These are phyloP conservation scores for Tichodroma muraria DNA, from an alignment of 2,113 vertebrate genomes.

Conservation along the genomic window DNA sequence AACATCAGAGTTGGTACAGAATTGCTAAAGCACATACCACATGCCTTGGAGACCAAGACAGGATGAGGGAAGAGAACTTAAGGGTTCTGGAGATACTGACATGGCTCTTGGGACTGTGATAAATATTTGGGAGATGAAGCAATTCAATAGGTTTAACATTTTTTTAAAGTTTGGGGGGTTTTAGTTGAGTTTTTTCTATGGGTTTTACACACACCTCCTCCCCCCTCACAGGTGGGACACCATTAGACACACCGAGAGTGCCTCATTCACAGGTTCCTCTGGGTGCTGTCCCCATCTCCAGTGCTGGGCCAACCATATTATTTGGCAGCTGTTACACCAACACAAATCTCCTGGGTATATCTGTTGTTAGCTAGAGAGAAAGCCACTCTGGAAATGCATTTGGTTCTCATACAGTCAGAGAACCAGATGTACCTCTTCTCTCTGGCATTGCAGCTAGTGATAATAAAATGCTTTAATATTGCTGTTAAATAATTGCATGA, in stretches of 20 bases:
- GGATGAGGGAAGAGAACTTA: not conserved
- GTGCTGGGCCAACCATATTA: not conserved
- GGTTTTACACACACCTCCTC: not conserved
- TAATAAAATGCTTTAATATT: not conserved
- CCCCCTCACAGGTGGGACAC: accelerated
- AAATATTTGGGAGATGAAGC: not conserved
- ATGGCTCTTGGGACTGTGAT: not conserved
- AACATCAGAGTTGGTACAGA: not conserved
- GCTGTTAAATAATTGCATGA: not conserved
- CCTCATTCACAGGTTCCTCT: not conserved
- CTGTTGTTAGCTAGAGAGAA: not conserved
- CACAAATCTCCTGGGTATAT: not conserved
- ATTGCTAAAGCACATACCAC: not conserved
- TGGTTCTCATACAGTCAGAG: not conserved
- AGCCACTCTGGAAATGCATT: not conserved
- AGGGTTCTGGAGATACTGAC: not conserved
- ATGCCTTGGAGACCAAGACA: not conserved
- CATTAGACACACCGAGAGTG: not conserved
- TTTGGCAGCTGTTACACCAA: not conserved
- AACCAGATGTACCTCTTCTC: not conserved
- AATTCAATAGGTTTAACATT: not conserved
- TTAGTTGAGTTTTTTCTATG: not conserved
- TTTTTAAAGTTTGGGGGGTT: not conserved
- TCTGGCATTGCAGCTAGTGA: not conserved
- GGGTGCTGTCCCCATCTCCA: not conserved